Percentiles rank a stretch among this genome's conserved stretches.
phyloP scores from a whole-genome alignment of 2,797 vertebrate species.

The Meriones psammophilus region DNA sequence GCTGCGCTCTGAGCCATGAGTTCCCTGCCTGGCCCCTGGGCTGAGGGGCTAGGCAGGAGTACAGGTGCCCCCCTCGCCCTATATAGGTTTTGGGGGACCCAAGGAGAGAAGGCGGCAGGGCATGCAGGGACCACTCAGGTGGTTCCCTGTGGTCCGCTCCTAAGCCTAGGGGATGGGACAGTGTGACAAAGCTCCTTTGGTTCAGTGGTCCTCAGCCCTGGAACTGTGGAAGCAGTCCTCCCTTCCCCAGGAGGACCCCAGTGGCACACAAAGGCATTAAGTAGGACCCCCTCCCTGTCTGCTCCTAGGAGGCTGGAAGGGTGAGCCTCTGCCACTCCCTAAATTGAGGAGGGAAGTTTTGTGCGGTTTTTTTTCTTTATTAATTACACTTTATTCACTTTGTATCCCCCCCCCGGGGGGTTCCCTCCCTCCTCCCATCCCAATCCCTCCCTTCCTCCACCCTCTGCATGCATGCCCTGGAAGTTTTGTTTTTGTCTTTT shows the following conservation, averaged over 20 bases:
- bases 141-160: too few species aligned
- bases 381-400: background rate
- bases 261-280: accelerated
- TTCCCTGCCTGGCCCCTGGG: background rate
- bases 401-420: too few species aligned
- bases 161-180: background rate
- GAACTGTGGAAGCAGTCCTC: background rate
- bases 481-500: background rate
- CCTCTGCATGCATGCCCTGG: too few species aligned
- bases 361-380: too few species aligned
- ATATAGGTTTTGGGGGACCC: background rate
- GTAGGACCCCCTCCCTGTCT: background rate
- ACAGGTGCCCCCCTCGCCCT: background rate
- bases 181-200: background rate
- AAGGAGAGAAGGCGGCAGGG: too few species aligned
- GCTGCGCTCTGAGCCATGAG: background rate
- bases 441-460: too few species aligned
- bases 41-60: background rate
- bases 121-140: background rate
- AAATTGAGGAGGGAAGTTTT: background rate
- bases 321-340: background rate
- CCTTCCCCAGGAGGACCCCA: too few species aligned
- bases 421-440: too few species aligned
- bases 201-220: background rate
- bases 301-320: background rate